phyloP scores from a whole-genome alignment of 2,888 invertebrate species.

The Falcaria lacertinaria region DNA sequence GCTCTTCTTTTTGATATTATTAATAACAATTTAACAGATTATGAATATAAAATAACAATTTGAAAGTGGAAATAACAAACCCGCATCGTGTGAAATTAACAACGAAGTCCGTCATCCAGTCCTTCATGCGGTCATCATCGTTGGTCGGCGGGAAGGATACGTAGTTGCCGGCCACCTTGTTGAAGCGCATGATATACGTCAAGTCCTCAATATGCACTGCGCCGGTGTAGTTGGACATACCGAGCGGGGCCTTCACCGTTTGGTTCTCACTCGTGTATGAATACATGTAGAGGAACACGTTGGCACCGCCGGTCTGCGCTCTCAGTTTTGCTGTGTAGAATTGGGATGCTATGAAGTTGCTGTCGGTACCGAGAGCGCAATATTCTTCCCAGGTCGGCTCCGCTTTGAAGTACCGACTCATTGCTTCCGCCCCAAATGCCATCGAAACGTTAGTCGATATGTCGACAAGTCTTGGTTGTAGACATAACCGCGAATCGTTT shows the following conservation, averaged over 20 bases:
- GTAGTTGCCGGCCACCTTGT: slow-evolving; percentile 11
- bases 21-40: no score
- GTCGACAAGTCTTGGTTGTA: not conserved
- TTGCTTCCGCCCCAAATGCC: not conserved
- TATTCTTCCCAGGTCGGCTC: not conserved
- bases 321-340: not conserved
- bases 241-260: not conserved
- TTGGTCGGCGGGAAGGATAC: slow-evolving; percentile 11
- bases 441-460: not conserved
- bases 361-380: not conserved
- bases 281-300: not conserved
- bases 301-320: not conserved
- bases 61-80: slow-evolving; percentile 14
- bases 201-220: slow-evolving; percentile 62
- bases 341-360: not conserved
- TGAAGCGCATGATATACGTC: slow-evolving; percentile 47
- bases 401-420: not conserved
- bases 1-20: no score
- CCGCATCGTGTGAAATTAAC: slow-evolving; percentile 22
- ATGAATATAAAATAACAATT: no score
- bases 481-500: not conserved
- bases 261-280: not conserved
- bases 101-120: slow-evolving; percentile 19
- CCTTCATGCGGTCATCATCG: slow-evolving; percentile 22
- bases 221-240: slow-evolving; percentile 31